These are phyloP conservation scores for Cryptoblepharus egeriae DNA, from an alignment of 2,797 vertebrate species.

Conservation along the genomic window DNA sequence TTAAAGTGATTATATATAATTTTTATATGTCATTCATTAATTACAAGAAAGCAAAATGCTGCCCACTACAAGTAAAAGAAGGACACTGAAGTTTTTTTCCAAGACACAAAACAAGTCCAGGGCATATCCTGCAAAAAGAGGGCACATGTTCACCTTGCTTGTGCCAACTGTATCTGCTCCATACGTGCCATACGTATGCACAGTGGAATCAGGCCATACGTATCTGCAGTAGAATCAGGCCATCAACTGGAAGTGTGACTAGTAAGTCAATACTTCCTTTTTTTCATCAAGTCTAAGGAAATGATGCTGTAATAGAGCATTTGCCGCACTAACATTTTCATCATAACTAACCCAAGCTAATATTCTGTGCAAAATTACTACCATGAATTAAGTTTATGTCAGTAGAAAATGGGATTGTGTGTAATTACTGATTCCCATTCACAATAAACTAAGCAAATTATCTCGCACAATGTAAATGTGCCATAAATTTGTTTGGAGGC, in stretches of 20 bases:
- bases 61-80: no score
- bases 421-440: constrained; percentile 85
- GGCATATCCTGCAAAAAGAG: no score
- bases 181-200: no score
- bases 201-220: no score
- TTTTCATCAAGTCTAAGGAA: constrained; percentile 68
- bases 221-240: constrained; percentile 47
- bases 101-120: no score
- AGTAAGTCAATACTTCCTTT: constrained; percentile 69
- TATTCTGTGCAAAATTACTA: constrained; percentile 82
- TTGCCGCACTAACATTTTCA: constrained; percentile 76
- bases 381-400: constrained; percentile 85
- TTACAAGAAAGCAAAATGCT: no score
- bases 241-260: constrained; percentile 63
- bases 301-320: constrained; percentile 63
- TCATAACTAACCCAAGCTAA: constrained; percentile 80
- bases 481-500: constrained; percentile 84
- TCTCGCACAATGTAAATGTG: constrained; percentile 79
- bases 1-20: no score
- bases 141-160: no score
- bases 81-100: no score
- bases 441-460: constrained; percentile 87
- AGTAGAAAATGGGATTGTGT: constrained; percentile 80
- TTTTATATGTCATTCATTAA: no score
- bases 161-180: no score